Percentiles rank a stretch among this genome's conserved stretches.
These are phyloP conservation scores for Cotesia typhae DNA, from an alignment of 1,140 invertebrate genomes.

Conservation along the genomic window DNA sequence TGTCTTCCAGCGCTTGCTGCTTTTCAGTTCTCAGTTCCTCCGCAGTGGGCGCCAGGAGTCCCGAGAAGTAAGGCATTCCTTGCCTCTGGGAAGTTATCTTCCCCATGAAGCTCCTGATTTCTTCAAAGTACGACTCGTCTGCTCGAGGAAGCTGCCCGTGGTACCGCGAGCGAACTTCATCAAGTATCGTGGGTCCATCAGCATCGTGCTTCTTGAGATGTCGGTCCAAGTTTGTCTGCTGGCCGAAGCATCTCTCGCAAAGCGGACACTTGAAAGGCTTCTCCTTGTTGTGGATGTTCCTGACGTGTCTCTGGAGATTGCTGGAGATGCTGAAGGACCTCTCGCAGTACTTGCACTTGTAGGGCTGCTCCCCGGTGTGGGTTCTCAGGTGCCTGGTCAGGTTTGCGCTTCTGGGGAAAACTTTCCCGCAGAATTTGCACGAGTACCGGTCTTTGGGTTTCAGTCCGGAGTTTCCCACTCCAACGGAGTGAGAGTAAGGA, in stretches of 20 bases:
- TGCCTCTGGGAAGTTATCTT: slow-evolving; percentile 76
- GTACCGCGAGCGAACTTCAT: slow-evolving; percentile 67
- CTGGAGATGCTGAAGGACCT: slow-evolving; percentile 98
- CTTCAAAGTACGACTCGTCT: slow-evolving; percentile 90
- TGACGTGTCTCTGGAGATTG: slow-evolving; percentile 97
- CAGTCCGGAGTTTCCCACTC: slow-evolving; percentile 61
- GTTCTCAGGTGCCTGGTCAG: slow-evolving; percentile 95
- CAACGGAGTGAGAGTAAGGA: slow-evolving; percentile 62
- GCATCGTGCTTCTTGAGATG: slow-evolving; percentile 98
- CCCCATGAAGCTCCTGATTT: slow-evolving; percentile 93
- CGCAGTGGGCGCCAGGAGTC: slow-evolving; percentile 50
- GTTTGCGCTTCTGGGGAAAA: slow-evolving; percentile 98
- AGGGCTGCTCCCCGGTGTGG: slow-evolving; percentile 98
- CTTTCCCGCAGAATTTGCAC: slow-evolving; percentile 98
- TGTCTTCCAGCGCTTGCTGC: slow-evolving; percentile 62
- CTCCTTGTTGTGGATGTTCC: slow-evolving; percentile 99
- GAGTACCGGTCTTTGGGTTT: slow-evolving; percentile 91
- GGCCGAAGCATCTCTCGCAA: slow-evolving; percentile 93
- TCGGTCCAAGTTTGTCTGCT: slow-evolving; percentile 97
- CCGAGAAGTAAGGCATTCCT: slow-evolving; percentile 59
- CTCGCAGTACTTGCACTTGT: slow-evolving; percentile 98
- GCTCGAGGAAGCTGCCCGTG: slow-evolving; percentile 59
- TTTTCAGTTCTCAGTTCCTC: slow-evolving; percentile 61
- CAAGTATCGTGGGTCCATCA: slow-evolving; percentile 80
- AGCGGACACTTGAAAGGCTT: slow-evolving; percentile 88